Base-by-base conservation (phyloP, 2,797 vertebrate genomes). In the Peromyscus aztecus region DNA sequence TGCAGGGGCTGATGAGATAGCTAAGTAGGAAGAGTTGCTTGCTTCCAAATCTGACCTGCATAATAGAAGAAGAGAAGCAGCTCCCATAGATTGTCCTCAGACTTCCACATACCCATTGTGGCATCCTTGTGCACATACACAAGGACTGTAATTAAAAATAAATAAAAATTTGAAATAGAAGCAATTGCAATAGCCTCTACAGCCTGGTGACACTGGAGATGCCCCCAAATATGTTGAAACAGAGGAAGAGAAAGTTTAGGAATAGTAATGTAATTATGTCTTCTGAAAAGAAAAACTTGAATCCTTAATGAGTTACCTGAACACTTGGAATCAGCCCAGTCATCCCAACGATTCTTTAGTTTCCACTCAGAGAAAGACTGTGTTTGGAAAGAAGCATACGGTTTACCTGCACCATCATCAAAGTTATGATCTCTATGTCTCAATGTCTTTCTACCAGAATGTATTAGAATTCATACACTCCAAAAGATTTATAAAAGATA, bases 261-360 rank as follows among this genome's bases (percentile, higher is more conserved):
- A 87, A 89, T 87, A 90, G 63, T 12, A 92, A 75, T 63, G 29
- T 37, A 95, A 90, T 95, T 91, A 95, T 81, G 59, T 88, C 73
- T 37, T 95, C 73, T 75, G 63, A 24, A 94, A 86, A 95, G 61
- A 95, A 94, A 92, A 29, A 76, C 71, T 71, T 34, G 93, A 90
- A 73, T 63, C 78, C 37, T 83, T 71, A 57, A 85, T 89, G 73
- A 94, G 17, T 96, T 82, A 94, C 86, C 67, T 89, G 55, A 94
- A 94, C 78, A 96, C 49, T 55, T 81, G 76, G 75, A 83, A 43
- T 90, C 57, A 43, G 24, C 94, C 34, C 91, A 86, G 52, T 83
- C 40, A 87, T 88, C 78, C 12, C 29, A 78, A 21, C 21, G 75
- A 73, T 69, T 93, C 46, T 90, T 94, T 96, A 49, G 63, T 89